Evolutionary conservation across 1,140 invertebrate species (phyloP).

Genomic region (Monochamus saltuarius): DNA sequence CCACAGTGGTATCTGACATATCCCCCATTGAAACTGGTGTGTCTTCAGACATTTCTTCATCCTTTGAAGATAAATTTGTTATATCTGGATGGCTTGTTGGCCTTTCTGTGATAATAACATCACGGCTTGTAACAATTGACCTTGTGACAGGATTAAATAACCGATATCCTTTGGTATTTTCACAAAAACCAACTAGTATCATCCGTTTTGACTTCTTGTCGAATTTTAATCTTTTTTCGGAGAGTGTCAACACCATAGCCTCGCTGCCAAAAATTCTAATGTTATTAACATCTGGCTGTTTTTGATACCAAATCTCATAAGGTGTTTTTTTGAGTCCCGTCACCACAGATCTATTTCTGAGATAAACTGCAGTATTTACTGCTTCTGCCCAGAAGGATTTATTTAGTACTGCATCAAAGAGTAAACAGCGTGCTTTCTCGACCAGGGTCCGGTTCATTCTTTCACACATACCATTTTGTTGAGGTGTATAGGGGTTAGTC

Average conservation of each 20-base stretch:
- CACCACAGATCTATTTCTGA: conserved; percentile 47
- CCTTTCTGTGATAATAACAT: conserved; percentile 20
- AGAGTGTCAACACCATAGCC: too few species aligned
- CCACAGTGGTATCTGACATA: not conserved
- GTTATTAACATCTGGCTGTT: not conserved
- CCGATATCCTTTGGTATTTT: conserved; percentile 35
- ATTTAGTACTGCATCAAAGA: conserved; percentile 44
- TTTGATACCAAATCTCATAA: conserved; percentile 32
- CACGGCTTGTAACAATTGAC: conserved; percentile 13
- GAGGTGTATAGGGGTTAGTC: conserved; percentile 44
- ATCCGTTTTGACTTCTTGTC: conserved; percentile 36
- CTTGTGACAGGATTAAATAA: conserved; percentile 12
- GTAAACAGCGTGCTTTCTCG: conserved; percentile 47
- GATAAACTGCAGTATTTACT: conserved; percentile 51
- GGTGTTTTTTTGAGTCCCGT: conserved; percentile 25
- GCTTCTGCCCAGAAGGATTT: conserved; percentile 52
- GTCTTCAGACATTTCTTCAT: not conserved
- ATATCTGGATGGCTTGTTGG: conserved; percentile 1
- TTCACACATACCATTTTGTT: conserved; percentile 53
- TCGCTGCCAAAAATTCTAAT: too few species aligned
- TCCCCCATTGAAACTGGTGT: conserved; percentile 16
- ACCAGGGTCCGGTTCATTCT: conserved; percentile 49
- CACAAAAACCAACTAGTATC: conserved; percentile 42
- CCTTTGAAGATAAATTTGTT: not conserved
- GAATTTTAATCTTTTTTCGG: too few species aligned